Evolutionary conservation across 2,888 invertebrate species (phyloP), one percentile per base, ranked within the genome.

Genomic region (Heterodera filipjevi): DNA sequence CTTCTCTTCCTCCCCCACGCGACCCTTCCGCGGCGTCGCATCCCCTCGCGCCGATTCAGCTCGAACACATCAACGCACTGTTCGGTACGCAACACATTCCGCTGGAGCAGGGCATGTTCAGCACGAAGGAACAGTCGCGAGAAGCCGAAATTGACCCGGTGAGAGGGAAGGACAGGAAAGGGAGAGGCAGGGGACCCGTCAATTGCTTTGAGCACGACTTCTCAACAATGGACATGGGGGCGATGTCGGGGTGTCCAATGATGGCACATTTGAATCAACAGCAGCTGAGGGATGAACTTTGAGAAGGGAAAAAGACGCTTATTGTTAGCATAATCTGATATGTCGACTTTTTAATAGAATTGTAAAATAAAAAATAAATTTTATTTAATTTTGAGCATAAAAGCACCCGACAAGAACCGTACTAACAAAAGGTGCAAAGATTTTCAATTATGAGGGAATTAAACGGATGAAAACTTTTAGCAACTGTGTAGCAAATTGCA

Each of bases 81-180:
- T 88, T 88, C 74, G 88, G 88, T 30, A 77, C 73, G 27, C 87
- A 88, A 77, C 81, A 84, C 32, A 82, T 87, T 1, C 77, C 81
- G 59, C 81, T 86, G 12, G 82, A 87, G 10, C 86, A 87, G 14
- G 88, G 88, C 79, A 83, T 86, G 3, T 39, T 84, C 44, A 71
- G 71, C 16, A 35, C 27, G 5, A 59, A 10, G 59, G 59, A 59
- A 59, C 59, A 59, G 6, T 76, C n/a, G 35, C 72, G n/a, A 10
- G 30, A 12, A 27, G 68, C 12, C 10, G 53, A 46, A 22, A 74
- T 35, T 2, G 53, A 33, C 66, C 66, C 68, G 33, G 68, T 68
- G 68, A 14, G 32, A 33, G 1, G 39, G 12, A 39, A 39, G 39
- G 68, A 14, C 14, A 33, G 1, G 39, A 39, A 39, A 39, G 39